These are phyloP conservation scores for Ammodytes marinus DNA, from an alignment of 2,113 vertebrate species.

Conservation along the genomic window DNA sequence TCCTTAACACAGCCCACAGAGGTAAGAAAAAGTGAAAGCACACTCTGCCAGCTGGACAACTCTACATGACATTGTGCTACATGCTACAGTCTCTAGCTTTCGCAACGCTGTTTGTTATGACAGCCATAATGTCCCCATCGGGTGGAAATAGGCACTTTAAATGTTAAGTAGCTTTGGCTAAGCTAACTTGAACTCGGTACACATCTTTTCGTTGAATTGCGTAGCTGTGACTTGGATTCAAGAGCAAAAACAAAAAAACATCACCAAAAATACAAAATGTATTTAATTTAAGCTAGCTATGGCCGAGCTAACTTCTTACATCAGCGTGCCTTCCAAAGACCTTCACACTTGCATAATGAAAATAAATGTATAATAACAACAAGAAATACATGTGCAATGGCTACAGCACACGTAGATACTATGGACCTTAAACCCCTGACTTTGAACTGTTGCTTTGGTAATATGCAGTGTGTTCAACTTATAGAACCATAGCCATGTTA, in stretches of 20 bases:
- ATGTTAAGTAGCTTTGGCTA: neutral
- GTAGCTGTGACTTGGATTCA: neutral
- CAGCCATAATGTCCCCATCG: constrained; percentile 32
- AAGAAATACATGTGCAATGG: neutral
- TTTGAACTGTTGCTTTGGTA: neutral
- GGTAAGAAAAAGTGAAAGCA: constrained; percentile 66
- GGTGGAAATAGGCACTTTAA: constrained; percentile 24
- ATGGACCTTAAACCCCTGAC: neutral
- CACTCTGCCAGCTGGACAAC: neutral
- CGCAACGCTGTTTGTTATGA: constrained; percentile 51
- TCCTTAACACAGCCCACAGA: constrained; percentile 81
- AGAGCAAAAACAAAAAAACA: neutral
- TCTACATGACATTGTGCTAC: constrained; percentile 49
- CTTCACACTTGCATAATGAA: neutral
- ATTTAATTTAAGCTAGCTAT: neutral
- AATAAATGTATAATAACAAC: neutral
- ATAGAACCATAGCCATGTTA: fast-evolving
- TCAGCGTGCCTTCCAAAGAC: neutral
- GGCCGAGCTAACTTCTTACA: neutral
- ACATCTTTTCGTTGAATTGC: neutral
- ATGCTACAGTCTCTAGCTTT: constrained; percentile 41
- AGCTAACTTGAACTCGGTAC: neutral
- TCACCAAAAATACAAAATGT: neutral
- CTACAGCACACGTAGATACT: neutral
- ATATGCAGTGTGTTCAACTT: neutral